Evolutionary conservation across 2,888 invertebrate genomes (phyloP).

Genomic region (Pollenia griseotomentosa): DNA sequence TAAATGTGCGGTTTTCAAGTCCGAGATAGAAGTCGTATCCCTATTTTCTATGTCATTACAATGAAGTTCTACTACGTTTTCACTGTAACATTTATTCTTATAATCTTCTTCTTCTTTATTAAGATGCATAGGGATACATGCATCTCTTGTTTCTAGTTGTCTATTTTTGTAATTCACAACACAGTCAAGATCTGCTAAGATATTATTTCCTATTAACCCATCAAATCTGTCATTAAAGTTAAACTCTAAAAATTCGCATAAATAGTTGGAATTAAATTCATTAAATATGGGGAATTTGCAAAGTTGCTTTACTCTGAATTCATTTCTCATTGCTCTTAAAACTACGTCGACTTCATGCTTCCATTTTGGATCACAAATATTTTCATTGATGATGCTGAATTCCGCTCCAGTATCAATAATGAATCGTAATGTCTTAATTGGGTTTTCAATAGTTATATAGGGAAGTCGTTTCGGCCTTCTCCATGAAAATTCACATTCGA

Average conservation of each 20-base stretch:
- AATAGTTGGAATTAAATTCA: slow-evolving; percentile 1
- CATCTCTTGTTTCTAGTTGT: slow-evolving; percentile 5
- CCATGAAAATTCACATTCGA: slow-evolving; percentile 13
- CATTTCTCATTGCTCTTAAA: slow-evolving; percentile 40
- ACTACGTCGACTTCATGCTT: slow-evolving; percentile 30
- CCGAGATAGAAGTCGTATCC: neutral
- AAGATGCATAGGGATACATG: slow-evolving; percentile 32
- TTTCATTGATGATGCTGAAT: slow-evolving; percentile 66
- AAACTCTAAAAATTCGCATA: slow-evolving; percentile 27
- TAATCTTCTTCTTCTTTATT: slow-evolving; percentile 29
- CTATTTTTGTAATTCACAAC: slow-evolving; percentile 33
- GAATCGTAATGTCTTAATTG: slow-evolving; percentile 49
- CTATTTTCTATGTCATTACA: slow-evolving; percentile 42
- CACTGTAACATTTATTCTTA: neutral
- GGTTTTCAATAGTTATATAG: slow-evolving; percentile 31
- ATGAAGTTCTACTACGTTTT: slow-evolving; percentile 21
- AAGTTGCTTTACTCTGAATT: slow-evolving; percentile 20
- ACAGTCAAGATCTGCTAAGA: slow-evolving; percentile 11
- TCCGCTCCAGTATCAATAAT: slow-evolving; percentile 72
- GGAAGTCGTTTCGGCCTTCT: neutral
- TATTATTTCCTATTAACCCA: slow-evolving; percentile 41
- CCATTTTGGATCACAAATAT: slow-evolving; percentile 64
- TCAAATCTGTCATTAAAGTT: slow-evolving; percentile 10
- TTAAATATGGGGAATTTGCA: slow-evolving; percentile 42
- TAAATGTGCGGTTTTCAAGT: slow-evolving; percentile 11